Conservation (phyloP, 2,888 invertebrate species). For the Machimus atricapillus region DNA sequence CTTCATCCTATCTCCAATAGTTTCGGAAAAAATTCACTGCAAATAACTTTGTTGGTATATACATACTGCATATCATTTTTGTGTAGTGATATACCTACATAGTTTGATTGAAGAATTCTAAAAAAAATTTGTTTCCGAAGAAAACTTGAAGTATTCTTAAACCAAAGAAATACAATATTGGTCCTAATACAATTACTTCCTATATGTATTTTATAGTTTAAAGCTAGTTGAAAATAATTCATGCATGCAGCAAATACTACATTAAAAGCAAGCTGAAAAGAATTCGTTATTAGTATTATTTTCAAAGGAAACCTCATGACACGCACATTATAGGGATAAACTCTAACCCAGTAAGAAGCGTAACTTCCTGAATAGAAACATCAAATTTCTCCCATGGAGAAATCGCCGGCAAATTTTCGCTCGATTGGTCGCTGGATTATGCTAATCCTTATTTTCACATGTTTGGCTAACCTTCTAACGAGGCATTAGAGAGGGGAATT, state of each 20-base stretch:
- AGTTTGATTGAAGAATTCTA: neutral
- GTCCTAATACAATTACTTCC: too few relatives aligned
- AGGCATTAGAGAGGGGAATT: slow-evolving; percentile 12
- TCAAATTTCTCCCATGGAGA: slow-evolving; percentile 22
- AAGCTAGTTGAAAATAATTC: neutral
- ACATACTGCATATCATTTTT: too few relatives aligned
- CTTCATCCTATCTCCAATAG: too few relatives aligned
- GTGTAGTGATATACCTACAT: neutral
- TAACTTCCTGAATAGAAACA: slow-evolving; percentile 24
- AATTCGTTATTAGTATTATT: slow-evolving; percentile 12
- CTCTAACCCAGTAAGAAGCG: neutral
- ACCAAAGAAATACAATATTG: neutral
- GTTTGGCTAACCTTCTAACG: slow-evolving; percentile 25
- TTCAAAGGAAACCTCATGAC: slow-evolving; percentile 15
- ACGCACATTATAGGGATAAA: slow-evolving; percentile 9
- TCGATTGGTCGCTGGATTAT: slow-evolving; percentile 40
- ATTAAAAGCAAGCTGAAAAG: neutral
- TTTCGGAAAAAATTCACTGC: too few relatives aligned
- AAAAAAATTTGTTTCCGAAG: too few relatives aligned
- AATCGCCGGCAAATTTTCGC: slow-evolving; percentile 8
- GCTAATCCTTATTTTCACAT: slow-evolving; percentile 36
- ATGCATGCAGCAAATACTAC: neutral
- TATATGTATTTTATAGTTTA: neutral
- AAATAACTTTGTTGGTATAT: too few relatives aligned
- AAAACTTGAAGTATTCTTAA: neutral